Percentiles rank a stretch among this genome's conserved stretches.
Evolutionary conservation across 2,797 vertebrate genomes (phyloP).

Genomic region (Dermochelys coriacea): DNA sequence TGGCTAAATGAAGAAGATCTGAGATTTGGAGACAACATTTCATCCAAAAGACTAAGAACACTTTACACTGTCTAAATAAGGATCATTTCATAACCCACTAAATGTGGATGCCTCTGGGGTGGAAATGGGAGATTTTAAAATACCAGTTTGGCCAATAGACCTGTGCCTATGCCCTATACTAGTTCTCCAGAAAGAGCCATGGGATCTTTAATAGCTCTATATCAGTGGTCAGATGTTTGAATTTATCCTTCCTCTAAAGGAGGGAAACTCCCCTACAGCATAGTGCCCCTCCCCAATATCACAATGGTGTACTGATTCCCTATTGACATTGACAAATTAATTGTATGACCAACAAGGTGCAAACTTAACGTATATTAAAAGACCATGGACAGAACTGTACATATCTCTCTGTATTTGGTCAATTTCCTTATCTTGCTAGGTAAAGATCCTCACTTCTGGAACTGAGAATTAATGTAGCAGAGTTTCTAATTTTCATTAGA

Average conservation of each 20-base stretch:
- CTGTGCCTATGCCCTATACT: not conserved
- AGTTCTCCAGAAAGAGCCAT: not conserved
- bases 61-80: not conserved
- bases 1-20: not conserved
- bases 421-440: not conserved
- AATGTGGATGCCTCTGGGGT: not conserved
- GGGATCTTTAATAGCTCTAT: not conserved
- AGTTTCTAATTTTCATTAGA: not conserved
- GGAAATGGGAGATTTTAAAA: not conserved
- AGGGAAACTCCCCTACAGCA: not conserved
- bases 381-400: not conserved
- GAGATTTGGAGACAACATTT: slow-evolving; percentile 6
- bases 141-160: not conserved
- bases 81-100: not conserved
- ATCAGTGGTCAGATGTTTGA: not conserved
- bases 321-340: not conserved
- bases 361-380: not conserved
- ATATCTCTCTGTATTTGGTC: not conserved
- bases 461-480: not conserved
- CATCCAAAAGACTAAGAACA: not conserved
- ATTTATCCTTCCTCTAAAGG: not conserved
- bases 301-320: not conserved
- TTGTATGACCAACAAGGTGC: not conserved
- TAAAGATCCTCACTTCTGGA: not conserved
- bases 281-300: not conserved